Evolutionary conservation across 1,140 invertebrate genomes (phyloP).

Genomic region (Metaphire vulgaris): DNA sequence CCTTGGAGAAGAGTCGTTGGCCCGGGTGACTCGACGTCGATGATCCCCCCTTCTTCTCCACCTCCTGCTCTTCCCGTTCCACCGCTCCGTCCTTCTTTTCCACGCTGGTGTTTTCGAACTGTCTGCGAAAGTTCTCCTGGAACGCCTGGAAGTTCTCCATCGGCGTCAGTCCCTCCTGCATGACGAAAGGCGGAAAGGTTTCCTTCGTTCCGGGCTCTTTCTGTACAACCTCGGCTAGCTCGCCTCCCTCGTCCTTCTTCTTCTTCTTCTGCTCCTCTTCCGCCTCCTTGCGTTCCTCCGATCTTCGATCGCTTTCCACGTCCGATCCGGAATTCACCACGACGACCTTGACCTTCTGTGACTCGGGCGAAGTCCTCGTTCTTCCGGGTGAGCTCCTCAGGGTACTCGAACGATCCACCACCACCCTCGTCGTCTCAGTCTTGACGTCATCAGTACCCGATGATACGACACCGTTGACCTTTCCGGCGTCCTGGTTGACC

Average conservation of each 20-base stretch:
- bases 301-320: not conserved
- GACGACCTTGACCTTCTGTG: not conserved
- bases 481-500: not conserved
- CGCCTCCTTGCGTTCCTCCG: not conserved
- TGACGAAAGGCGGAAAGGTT: not conserved
- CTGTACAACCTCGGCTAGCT: too few relatives aligned
- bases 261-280: not conserved
- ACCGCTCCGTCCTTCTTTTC: not conserved
- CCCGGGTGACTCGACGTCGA: not conserved
- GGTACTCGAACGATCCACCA: not conserved
- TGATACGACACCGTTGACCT: not conserved
- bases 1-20: not conserved
- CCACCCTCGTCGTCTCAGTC: not conserved
- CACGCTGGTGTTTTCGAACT: not conserved
- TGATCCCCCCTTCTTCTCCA: too few relatives aligned
- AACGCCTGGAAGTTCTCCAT: not conserved
- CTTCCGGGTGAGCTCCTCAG: not conserved
- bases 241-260: not conserved
- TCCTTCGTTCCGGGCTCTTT: not conserved
- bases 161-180: not conserved
- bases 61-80: not conserved
- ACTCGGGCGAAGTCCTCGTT: not conserved
- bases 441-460: too few relatives aligned
- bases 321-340: not conserved
- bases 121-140: not conserved